phyloP scores from a whole-genome alignment of 1,140 invertebrate species.

The Plectus sambesii region DNA sequence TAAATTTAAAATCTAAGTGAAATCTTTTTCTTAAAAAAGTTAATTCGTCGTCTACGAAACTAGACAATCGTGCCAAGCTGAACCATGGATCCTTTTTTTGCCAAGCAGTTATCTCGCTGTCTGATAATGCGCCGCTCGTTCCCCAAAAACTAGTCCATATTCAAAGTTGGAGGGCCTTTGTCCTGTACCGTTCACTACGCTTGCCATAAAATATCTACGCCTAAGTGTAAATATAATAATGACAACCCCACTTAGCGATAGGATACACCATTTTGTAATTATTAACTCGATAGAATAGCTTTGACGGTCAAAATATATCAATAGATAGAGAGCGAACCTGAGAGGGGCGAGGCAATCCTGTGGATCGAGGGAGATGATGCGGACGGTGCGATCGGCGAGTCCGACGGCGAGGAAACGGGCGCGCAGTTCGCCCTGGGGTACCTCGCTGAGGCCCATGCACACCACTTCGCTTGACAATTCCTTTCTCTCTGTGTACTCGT shows the following conservation, averaged over 20 bases:
- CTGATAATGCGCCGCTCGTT: too few species aligned
- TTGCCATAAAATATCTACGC: too few species aligned
- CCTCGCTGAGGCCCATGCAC: conserved; percentile 92
- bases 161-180: too few species aligned
- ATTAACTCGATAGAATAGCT: conserved; percentile 8
- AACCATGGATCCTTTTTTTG: too few species aligned
- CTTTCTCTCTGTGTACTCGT: conserved; percentile 92
- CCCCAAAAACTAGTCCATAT: too few species aligned
- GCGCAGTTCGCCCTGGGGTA: conserved; percentile 83
- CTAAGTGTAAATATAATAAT: conserved; percentile 52
- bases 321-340: conserved; percentile 30
- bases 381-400: conserved; percentile 84
- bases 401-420: conserved; percentile 94
- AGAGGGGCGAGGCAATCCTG: conserved; percentile 39
- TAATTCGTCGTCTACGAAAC: too few species aligned
- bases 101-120: too few species aligned
- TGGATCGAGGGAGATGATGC: conserved; percentile 93
- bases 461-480: conserved; percentile 92
- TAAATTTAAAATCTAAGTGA: too few species aligned
- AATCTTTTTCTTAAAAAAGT: too few species aligned
- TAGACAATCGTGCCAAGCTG: too few species aligned
- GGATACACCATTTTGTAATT: too few species aligned
- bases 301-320: background rate
- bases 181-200: too few species aligned
- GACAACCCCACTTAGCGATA: background rate